A percentile compares a stretch with the other conserved stretches of the same genome.
Conservation (phyloP, 64 coral and sea anemone genomes). For the Catalaphyllia jardinei region DNA sequence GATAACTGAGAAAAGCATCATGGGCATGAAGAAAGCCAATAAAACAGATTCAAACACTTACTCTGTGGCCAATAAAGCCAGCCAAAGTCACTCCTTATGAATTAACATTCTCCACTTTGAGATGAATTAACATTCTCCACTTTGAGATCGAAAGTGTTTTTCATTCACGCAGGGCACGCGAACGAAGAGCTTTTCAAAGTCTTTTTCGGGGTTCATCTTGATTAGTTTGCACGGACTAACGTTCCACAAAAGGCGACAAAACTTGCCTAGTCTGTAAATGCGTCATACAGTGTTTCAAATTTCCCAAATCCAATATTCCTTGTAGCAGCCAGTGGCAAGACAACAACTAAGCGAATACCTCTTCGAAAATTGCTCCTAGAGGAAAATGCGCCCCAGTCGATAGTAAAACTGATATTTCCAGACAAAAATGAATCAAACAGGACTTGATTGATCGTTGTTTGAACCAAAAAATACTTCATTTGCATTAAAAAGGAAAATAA, state of each 20-base stretch:
- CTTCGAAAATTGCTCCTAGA: background rate
- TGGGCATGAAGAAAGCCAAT: background rate
- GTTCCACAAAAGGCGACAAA: background rate
- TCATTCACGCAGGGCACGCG: background rate
- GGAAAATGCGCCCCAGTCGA: background rate
- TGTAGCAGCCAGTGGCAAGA: background rate
- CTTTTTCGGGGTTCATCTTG: background rate
- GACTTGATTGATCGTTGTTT: background rate
- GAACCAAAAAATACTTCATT: background rate
- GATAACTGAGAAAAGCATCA: background rate
- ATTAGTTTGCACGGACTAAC: background rate
- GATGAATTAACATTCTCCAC: background rate
- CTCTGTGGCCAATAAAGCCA: background rate
- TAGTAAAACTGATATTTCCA: background rate
- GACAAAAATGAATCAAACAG: background rate
- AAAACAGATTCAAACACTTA: background rate
- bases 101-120: background rate
- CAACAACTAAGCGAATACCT: background rate
- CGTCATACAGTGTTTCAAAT: background rate
- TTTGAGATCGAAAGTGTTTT: background rate
- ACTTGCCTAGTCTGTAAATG: background rate
- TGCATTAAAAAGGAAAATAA: conserved; percentile 32
- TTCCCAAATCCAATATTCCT: conserved; percentile 2
- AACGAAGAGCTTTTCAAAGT: background rate
- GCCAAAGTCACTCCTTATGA: background rate